A percentile compares a stretch with the other conserved stretches of the same genome.
These are phyloP conservation scores for Lepus townsendii DNA, from an alignment of 2,797 vertebrate species.

Conservation along the genomic window DNA sequence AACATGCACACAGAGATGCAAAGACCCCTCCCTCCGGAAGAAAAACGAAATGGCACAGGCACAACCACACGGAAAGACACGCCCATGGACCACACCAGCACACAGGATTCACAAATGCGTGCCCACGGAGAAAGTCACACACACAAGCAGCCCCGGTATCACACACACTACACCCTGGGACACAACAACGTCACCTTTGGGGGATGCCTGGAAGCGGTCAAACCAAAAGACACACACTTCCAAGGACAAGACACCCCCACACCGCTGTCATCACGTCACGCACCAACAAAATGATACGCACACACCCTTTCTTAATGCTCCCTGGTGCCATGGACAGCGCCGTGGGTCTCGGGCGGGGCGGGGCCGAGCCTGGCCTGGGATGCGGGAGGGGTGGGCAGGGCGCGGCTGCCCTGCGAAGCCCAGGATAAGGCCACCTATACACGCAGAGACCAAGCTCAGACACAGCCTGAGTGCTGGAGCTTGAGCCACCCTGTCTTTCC, in stretches of 20 bases:
- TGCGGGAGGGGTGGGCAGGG: not conserved
- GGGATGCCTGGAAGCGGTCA: not conserved
- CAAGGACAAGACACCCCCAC: not conserved
- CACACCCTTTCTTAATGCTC: not conserved
- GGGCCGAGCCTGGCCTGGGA: not conserved
- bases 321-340: not conserved
- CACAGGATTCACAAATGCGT: conserved; percentile 26
- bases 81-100: conserved; percentile 63
- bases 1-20: not conserved
- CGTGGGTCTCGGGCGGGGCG: not conserved
- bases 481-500: conserved; percentile 86
- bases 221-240: conserved; percentile 57
- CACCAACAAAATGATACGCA: fast-evolving
- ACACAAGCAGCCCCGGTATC: conserved; percentile 1
- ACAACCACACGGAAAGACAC: conserved; percentile 14
- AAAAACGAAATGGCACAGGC: not conserved
- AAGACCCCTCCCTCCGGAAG: conserved; percentile 43
- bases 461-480: not conserved
- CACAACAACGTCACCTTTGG: not conserved
- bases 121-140: not conserved
- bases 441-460: not conserved
- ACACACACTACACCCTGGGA: not conserved
- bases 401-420: not conserved
- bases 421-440: not conserved
- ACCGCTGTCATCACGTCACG: not conserved